phyloP scores from a whole-genome alignment of 2,113 vertebrate species.

The Corynorhinus townsendii region DNA sequence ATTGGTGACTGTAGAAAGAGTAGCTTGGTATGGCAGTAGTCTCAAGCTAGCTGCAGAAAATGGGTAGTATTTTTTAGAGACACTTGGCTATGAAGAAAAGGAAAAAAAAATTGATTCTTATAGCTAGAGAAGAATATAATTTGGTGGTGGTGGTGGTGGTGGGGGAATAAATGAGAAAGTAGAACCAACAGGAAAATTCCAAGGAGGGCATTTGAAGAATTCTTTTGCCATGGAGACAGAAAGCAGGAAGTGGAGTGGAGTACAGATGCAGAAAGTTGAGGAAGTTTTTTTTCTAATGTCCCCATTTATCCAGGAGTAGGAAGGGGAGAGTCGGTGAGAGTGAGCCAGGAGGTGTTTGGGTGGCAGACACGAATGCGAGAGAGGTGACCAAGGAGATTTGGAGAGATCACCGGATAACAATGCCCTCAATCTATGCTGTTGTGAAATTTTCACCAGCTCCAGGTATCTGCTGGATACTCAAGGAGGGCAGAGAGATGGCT shows the following conservation, averaged over 20 bases:
- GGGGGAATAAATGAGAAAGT: not conserved
- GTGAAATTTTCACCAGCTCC: not conserved
- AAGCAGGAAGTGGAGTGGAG: not conserved
- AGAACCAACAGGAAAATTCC: not conserved
- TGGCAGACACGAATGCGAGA: not conserved
- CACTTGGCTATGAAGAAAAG: not conserved
- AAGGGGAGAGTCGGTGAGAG: not conserved
- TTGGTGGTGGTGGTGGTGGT: not conserved
- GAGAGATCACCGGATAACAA: not conserved
- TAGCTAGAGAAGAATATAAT: not conserved
- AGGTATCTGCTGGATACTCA: not conserved
- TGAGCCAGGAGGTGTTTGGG: not conserved
- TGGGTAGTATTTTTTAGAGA: not conserved
- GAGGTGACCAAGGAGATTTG: not conserved
- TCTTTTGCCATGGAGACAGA: not conserved
- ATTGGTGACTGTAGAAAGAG: not conserved
- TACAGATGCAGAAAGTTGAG: not conserved
- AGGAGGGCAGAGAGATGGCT: not conserved
- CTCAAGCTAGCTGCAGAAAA: not conserved
- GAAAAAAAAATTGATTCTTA: not conserved
- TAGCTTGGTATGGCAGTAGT: not conserved
- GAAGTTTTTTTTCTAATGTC: not conserved
- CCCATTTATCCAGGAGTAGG: not conserved
- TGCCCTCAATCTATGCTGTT: not conserved
- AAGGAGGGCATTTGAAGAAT: not conserved